phyloP scores from a whole-genome alignment of 1,140 invertebrate species.

The Cydia pomonella region DNA sequence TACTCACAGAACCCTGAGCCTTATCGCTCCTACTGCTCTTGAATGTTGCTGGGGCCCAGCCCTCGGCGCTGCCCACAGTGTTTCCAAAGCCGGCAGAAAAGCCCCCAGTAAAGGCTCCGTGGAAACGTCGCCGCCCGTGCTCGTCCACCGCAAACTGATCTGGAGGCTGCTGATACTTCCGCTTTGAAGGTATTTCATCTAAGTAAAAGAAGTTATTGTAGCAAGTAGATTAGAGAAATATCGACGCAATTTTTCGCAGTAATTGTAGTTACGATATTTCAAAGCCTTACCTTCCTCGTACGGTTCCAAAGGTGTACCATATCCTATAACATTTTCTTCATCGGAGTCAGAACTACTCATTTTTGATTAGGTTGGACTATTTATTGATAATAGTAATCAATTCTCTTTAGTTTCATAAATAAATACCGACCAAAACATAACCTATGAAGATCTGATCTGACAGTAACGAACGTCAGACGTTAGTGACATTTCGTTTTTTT shows the following conservation, averaged over 20 bases:
- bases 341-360: constrained; percentile 77
- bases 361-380: constrained; percentile 33
- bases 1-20: constrained; percentile 68
- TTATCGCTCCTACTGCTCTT: constrained; percentile 92
- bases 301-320: constrained; percentile 88
- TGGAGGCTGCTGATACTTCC: constrained; percentile 87
- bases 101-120: constrained; percentile 99
- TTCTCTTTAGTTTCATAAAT: neutral
- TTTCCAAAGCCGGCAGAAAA: constrained; percentile 99
- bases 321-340: constrained; percentile 85
- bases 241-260: neutral
- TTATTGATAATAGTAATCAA: neutral
- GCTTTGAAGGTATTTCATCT: constrained; percentile 91
- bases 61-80: constrained; percentile 97
- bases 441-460: neutral
- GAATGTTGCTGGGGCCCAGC: constrained; percentile 95
- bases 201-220: constrained; percentile 32
- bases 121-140: constrained; percentile 95
- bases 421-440: constrained; percentile 3
- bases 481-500: neutral
- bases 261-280: constrained; percentile 23
- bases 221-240: neutral
- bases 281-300: constrained; percentile 85
- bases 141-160: constrained; percentile 96
- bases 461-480: neutral